Base-by-base conservation (phyloP, 2,113 vertebrate genomes). In the Thamnophis sirtalis region DNA sequence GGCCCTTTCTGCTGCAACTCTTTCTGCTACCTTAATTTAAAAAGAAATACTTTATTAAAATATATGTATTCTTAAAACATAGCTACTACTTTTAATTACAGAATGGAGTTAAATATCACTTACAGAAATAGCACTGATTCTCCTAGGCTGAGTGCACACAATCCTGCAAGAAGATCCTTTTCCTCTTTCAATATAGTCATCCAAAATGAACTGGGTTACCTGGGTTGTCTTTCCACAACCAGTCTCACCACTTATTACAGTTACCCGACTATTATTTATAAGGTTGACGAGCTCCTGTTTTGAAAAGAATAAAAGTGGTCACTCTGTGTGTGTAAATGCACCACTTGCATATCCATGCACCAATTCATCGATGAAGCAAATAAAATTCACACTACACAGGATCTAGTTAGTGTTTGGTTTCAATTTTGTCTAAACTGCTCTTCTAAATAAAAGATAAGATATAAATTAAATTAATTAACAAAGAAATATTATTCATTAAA, bases 141-240 rank as follows among this genome's bases (percentile, higher is more conserved):
- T 98, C 38, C 99, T 97, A 0, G 99, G 99, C 95, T 99, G 99
- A 0, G 99, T 99, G 92, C 99, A 99, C 48, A 99, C 98, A 50
- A 99, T 98, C 19, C 99, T 97, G 96, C 99, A 99, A 0, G 96
- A 84, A 0, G 99, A 99, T 38, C 99, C 99, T 90, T 96, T 94
- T 56, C 98, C 98, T 56, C 97, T 97, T 91, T 97, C 97, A 43
- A 99, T 99, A 92, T 98, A 97, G 93, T 99, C 98, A 90, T 99
- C 99, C 91, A 99, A 96, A 96, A 99, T 99, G 96, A 99, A 99
- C 95, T 99, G 99, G 0, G 99, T 98, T 24, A 99, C 99, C 95
- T 99, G 99, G 3, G 99, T 99, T 26, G 99, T 99, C 96, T 99
- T 99, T 9, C 99, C 99, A 94, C 99, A 99, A 2, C 99, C 99